phyloP scores from a whole-genome alignment of 2,888 invertebrate genomes.

The Chrysolina americana region DNA sequence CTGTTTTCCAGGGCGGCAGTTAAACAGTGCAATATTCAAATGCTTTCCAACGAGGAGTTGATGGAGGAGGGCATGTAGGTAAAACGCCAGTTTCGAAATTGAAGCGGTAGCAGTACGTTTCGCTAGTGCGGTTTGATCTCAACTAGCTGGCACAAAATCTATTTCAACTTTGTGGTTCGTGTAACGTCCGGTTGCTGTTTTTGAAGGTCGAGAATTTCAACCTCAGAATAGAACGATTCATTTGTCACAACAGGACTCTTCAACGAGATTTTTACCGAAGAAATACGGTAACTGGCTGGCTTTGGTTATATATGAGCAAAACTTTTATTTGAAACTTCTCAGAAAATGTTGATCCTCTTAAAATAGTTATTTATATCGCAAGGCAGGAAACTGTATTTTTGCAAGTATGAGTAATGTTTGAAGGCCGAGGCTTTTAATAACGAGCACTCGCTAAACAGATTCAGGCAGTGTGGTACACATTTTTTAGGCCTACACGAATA shows the following conservation, averaged over 20 bases:
- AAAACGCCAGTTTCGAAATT: neutral
- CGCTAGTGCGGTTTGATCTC: neutral
- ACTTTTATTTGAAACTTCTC: too few species aligned
- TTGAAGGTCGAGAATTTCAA: neutral
- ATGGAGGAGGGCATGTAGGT: neutral
- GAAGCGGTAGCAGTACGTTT: neutral
- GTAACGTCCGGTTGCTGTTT: conserved; percentile 14
- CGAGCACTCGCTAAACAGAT: too few species aligned
- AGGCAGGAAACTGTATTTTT: too few species aligned
- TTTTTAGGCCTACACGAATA: too few species aligned
- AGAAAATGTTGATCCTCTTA: too few species aligned
- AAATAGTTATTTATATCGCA: too few species aligned
- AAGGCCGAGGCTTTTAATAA: too few species aligned
- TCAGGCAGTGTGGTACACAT: too few species aligned
- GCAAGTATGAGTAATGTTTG: too few species aligned
- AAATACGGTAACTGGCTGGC: too few species aligned
- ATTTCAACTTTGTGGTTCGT: conserved; percentile 34
- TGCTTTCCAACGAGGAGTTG: conserved; percentile 16
- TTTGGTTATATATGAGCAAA: too few species aligned
- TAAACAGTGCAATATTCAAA: conserved; percentile 49
- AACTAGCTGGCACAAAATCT: conserved; percentile 22
- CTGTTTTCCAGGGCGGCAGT: conserved; percentile 40
- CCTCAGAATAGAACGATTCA: neutral
- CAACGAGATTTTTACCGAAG: neutral
- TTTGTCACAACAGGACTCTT: neutral